phyloP scores from a whole-genome alignment of 2,113 vertebrate species.

The Xenopus borealis region DNA sequence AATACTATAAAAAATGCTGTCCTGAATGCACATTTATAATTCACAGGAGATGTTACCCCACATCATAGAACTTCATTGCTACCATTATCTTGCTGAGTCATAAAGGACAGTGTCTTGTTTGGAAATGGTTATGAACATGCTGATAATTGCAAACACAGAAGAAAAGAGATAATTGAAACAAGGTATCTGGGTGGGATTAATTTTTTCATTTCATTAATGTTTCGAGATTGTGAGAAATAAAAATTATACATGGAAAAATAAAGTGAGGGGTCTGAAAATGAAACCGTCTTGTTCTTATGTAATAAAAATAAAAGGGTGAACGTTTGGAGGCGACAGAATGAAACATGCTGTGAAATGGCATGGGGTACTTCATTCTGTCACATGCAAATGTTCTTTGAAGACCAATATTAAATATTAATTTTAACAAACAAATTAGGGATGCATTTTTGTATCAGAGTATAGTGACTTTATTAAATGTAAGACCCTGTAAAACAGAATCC shows the following conservation, averaged over 20 bases:
- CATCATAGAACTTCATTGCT: constrained; percentile 20
- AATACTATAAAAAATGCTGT: no score
- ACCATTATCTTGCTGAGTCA: constrained; percentile 42
- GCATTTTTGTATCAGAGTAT: constrained; percentile 34
- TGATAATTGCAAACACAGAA: constrained; percentile 66
- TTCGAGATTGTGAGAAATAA: constrained; percentile 30
- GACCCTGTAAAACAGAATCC: constrained; percentile 12
- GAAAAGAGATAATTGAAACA: constrained; percentile 72
- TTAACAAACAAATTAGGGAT: no score
- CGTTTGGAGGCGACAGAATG: neutral
- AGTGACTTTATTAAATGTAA: constrained; percentile 46
- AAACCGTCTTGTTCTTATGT: neutral
- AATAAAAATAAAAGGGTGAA: constrained; percentile 49
- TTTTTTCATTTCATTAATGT: constrained; percentile 59
- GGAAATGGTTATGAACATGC: constrained; percentile 59
- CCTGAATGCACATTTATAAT: no score
- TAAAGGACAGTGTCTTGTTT: constrained; percentile 54
- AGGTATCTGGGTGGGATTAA: constrained; percentile 62
- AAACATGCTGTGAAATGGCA: constrained; percentile 28
- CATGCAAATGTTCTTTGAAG: constrained; percentile 45
- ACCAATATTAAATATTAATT: constrained; percentile 5
- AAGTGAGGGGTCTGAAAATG: constrained; percentile 39
- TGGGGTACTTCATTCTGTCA: constrained; percentile 36
- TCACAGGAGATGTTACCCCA: neutral
- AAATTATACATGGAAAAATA: constrained; percentile 41